Evolutionary conservation across 2,888 invertebrate species (phyloP), one percentile per base, ranked within the genome.

Genomic region (Trimorus sp.): DNA sequence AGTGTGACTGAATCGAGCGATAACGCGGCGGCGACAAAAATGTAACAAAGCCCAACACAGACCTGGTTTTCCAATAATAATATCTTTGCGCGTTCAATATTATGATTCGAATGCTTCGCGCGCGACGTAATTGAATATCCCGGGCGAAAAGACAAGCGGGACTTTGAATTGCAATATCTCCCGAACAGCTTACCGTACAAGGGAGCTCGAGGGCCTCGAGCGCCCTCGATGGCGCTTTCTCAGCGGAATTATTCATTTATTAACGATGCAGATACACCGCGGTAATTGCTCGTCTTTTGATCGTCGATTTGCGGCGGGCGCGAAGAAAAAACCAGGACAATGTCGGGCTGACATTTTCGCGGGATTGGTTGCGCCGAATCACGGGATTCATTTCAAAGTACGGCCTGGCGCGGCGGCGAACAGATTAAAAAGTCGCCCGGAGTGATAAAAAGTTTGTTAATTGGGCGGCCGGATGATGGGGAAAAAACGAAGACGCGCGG

Each of bases 231-330:
- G 54, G 77, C 78, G 82, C 74, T 79, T 78, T 84, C 75, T 74
- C 81, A 79, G 63, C 76, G 68, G 78, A 83, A 83, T 82, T 78
- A 82, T 83, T 83, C 81, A 83, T 83, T 84, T 83, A 83, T 83
- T 84, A 83, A 83, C 78, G 78, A 80, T 75, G 83, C 82, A 83
- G 77, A 78, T 79, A 76, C 78, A 76, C 51, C 68, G 78, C 74
- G 83, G 70, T 84, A 83, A 84, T 83, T 82, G 81, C 79, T 76
- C 73, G 78, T 73, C 83, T 80, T 76, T 81, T 83, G 78, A 85
- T 84, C 80, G 80, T 79, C 80, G 83, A 85, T 85, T 85, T 85
- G 80, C 82, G 77, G 82, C 60, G 53, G 73, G 56, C 42, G 71
- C 37, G 26, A 75, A 66, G 66, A 74, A 79, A 79, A 48, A 54